Conservation (phyloP, 2,113 vertebrate species). For the Lagenorhynchus albirostris region DNA sequence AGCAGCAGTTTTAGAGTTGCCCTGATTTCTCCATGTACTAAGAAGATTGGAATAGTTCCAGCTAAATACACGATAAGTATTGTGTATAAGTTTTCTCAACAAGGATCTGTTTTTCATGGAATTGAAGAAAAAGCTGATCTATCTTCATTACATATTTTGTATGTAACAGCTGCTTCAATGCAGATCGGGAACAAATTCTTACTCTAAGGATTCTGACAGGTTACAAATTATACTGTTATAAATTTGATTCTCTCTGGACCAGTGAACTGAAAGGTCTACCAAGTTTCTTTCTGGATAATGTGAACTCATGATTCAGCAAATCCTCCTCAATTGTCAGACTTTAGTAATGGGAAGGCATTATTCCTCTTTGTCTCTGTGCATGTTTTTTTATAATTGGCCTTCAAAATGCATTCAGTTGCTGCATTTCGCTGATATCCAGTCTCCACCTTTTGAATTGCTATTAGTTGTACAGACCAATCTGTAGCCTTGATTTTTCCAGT, state of each 20-base stretch:
- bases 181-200: not conserved
- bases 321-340: not conserved
- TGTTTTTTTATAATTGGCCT: not conserved
- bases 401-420: not conserved
- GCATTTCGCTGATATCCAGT: not conserved
- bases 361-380: not conserved
- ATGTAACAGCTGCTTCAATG: not conserved
- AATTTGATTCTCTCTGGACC: not conserved
- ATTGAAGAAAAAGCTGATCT: not conserved
- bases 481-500: not conserved
- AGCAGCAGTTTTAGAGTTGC: not conserved
- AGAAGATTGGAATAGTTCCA: constrained; percentile 22
- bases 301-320: not conserved
- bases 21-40: not conserved
- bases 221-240: not conserved
- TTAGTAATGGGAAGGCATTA: not conserved
- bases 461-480: not conserved
- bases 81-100: not conserved
- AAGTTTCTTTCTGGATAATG: not conserved
- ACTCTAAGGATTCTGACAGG: constrained; percentile 43
- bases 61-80: not conserved
- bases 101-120: constrained; percentile 22
- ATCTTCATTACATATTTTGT: constrained; percentile 32
- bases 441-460: not conserved
- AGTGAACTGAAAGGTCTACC: not conserved